Evolutionary conservation across 2,888 invertebrate species (phyloP), one percentile per base, ranked within the genome.

Genomic region (Escarpia spicata): DNA sequence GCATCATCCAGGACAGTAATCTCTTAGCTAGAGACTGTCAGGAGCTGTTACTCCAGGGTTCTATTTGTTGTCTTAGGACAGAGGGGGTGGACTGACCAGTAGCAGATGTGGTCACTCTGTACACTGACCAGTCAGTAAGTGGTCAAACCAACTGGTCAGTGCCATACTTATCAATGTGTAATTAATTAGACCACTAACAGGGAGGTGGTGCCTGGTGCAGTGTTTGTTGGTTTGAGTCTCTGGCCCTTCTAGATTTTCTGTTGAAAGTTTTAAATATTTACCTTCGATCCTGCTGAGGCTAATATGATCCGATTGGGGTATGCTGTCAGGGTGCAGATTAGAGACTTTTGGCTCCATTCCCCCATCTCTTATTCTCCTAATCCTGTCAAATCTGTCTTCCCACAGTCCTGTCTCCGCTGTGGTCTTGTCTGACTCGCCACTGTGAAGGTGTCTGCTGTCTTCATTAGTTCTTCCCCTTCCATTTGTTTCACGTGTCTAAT

Each of bases 101-200:
- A 75, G 75, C 75, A 75, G 75, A 19, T 75, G 75, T 75, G 75
- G 75, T 75, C 75, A 75, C 75, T 75, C n/a, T 75, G 75, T 75
- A 75, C n/a, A 75, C 26, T 75, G 75, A 26, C 6, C n/a, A 3
- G 75, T 75, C 75, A 75, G 75, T 75, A 75, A 75, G 75, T 75
- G 75, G 75, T 75, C 60, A 15, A 75, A 19, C 1, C 3, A 6
- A n/a, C 3, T 75, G 75, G 75, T 75, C n/a, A 75, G 75, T 75
- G n/a, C 26, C 75, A 26, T 75, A 75, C 75, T 75, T 75, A 75
- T 75, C 75, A 75, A 26, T 26, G 75, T 75, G 75, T 75, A 15
- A 75, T 75, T 75, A 75, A 75, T 75, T 75, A 75, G 75, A 75
- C 75, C 19, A 75, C 75, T 75, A n/a, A 26, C 2, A 26, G 75